Base-by-base conservation (phyloP, 2,888 invertebrate genomes). In the Caenorhabditis angaria region DNA sequence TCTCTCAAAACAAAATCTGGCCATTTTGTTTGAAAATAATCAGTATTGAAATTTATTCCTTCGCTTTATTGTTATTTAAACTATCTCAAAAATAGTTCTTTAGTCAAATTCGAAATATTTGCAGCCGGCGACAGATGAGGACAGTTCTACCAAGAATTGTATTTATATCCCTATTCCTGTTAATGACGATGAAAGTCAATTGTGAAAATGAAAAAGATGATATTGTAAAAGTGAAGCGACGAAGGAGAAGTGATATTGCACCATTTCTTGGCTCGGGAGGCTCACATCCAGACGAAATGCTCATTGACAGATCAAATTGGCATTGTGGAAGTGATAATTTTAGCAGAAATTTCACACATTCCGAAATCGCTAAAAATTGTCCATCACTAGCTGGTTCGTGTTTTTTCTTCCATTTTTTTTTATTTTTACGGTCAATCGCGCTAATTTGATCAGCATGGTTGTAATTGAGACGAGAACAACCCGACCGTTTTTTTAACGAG, bases 281-380 rank as follows among this genome's bases (percentile, higher is more conserved):
- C 4, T 67, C 67, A 3, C 24, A 27, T 12, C 60, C 71, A 0
- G 25, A 6, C 2, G 65, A 55, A 28, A 72, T 72, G 72, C 27
- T 51, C 3, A 62, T 68, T 8, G 10, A 41, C 0, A 22, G 27
- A n/a, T 57, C 75, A 8, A 41, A 64, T 24, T 77, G 77, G 77
- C 77, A 77, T 61, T 77, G 77, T 60, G 77, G 77, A 18, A 77
- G 72, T 47, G 72, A 77, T 8, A 48, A 47, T 18, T 25, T 20
- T 4, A 61, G 65, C 14, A 22, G 61, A 10, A 62, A 73, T 27
- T 32, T 53, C 18, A 63, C 77, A 6, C 74, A 67, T 48, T 18
- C 69, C 4, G 18, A 48, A 0, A 47, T 64, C 20, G 27, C 53
- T 4, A 50, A 48, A 5, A 41, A 70, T 28, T 77, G 77, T 24